Evolutionary conservation across 2,797 vertebrate genomes (phyloP).

Genomic region (Eulemur albifrons): DNA sequence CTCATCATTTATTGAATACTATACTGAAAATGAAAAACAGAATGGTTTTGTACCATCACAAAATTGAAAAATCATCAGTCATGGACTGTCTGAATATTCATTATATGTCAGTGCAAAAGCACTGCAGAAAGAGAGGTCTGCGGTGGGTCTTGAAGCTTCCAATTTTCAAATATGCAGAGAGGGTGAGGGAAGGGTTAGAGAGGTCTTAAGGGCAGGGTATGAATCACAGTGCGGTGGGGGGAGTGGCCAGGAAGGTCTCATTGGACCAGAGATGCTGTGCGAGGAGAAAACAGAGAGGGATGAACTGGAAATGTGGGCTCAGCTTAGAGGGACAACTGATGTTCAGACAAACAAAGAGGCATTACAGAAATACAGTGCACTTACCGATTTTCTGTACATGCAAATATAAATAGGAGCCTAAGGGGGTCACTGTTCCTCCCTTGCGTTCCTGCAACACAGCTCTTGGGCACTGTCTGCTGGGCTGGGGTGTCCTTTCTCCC

Average conservation of each 20-base stretch:
- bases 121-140: neutral
- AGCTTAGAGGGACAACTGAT: neutral
- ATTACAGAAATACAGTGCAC: neutral
- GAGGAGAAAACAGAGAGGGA: neutral
- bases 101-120: neutral
- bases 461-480: neutral
- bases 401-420: neutral
- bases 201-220: neutral
- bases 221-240: neutral
- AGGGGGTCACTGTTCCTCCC: neutral
- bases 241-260: neutral
- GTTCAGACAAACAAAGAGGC: neutral
- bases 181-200: neutral
- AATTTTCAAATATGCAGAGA: neutral
- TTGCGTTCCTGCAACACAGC: neutral
- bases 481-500: neutral
- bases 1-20: neutral
- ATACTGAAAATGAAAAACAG: neutral
- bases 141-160: rapidly evolving
- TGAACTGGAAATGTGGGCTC: neutral
- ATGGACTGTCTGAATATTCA: neutral
- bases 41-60: neutral
- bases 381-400: neutral
- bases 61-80: neutral
- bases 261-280: neutral